Evolutionary conservation across 2,797 vertebrate genomes (phyloP), one percentile per base, ranked within the genome.

Genomic region (Brachymystax lenok): DNA sequence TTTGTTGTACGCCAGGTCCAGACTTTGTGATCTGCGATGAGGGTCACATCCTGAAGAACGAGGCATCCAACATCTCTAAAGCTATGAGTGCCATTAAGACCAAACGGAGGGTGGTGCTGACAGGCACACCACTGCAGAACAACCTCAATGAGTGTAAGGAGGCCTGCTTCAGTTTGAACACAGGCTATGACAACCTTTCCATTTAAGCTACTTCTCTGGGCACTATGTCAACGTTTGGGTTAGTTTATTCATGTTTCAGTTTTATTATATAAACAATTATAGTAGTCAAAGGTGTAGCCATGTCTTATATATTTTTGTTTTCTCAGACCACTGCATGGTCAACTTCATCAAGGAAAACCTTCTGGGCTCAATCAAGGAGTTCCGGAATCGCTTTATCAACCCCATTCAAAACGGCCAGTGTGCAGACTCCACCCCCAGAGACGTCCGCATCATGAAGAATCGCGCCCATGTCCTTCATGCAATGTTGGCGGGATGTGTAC

Each of bases 341-440:
- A 97, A 93, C 84, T 99, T 98, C 87, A 98, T 99, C 88, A 99
- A 99, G 91, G 96, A 94, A 91, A 99, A 98, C 88, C 95, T 99
- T 72, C 93, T 99, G 35, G 98, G 98, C 54, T 99, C 97, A 0
- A 85, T 96, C 83, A 90, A 94, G 4, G 59, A 99, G 79, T 99
- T 99, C 89, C 40, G 40, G 40, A 46, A 46, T 89, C 94, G 97
- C 24, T 99, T 99, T 80, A 98, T 99, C 80, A 99, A 99, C 87
- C 98, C 98, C 28, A 99, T 99, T 61, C 95, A 99, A 88, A 99
- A 99, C 0, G 98, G 98, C 71, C 97, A 98, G 90, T 99, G 98
- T 2, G 97, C 98, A 0, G 98, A 99, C 91, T 99, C 98, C 69
- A 99, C 98, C 0, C 92, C 94, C 4, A 94, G 79, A 59, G 98